Base-by-base conservation (phyloP, 1,140 invertebrate genomes). In the Odontomachus brunneus region DNA sequence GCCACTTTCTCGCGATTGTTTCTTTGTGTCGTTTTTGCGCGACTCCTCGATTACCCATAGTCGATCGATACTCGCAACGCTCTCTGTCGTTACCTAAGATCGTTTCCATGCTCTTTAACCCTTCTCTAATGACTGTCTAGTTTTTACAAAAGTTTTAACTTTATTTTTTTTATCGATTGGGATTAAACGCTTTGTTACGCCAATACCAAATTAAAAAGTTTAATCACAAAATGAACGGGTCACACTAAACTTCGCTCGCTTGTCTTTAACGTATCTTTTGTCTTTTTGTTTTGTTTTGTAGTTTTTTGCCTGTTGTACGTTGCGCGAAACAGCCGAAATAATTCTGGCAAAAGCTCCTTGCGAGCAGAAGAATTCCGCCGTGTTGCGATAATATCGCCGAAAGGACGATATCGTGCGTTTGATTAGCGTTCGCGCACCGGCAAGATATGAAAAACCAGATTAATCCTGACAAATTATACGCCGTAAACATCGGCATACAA, bases 11-110 rank as follows among this genome's bases (percentile, higher is more conserved):
- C 33, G 38, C 17, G 17, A 3, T 78, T 26, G 4, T 51, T 53
- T 22, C 63, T 44, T 67, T 67, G 33, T 57, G 48, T 26, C 63
- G 51, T 65, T 66, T 63, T 84, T 69, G 17, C 38, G 9, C 53
- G 15, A 2, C 1, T 44, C 11, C 15, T 19, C 29, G 26, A 69
- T 69, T 80, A 59, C 48, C 12, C 19, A 5, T 22, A 14, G 33
- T 5, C 17, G n/a, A 67, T 38, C 29, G 33, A 48, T 59, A 1
- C 12, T 5, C 44, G 29, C n/a, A n/a, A 80, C 17, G 12, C 38
- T 14, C 55, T 38, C 48, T 19, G 22, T 29, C 38, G 53, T 71
- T 48, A 49, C n/a, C 22, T 5, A 19, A 19, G 49, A 75, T 38
- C 48, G 55, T 33, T 75, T 44, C 3, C 33, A 19, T 26, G 11